Conservation (phyloP, 2,797 vertebrate species). For the Poecilia gillii region DNA sequence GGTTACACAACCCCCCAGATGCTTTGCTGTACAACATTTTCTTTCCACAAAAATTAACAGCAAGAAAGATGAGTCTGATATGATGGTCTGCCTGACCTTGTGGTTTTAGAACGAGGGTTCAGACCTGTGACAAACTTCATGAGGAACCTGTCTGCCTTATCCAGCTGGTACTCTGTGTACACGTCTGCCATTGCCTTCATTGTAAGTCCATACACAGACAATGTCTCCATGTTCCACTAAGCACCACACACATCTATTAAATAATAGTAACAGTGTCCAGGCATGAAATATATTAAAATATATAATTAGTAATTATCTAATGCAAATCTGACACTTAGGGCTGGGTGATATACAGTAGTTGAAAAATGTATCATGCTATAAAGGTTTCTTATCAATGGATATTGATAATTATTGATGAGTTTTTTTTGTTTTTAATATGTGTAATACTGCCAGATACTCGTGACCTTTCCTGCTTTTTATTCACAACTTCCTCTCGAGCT, state of each 20-base stretch:
- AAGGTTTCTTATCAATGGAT: too few relatives aligned
- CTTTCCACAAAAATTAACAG: neutral
- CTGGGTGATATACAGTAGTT: too few relatives aligned
- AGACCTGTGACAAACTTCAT: conserved; percentile 94
- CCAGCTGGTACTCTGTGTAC: conserved; percentile 96
- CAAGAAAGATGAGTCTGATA: neutral
- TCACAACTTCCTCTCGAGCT: too few relatives aligned
- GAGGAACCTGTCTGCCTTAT: conserved; percentile 96
- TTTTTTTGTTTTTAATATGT: too few relatives aligned
- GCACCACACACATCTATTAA: neutral
- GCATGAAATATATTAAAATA: neutral
- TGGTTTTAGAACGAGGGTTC: conserved; percentile 89
- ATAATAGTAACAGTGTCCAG: neutral
- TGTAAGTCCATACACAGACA: conserved; percentile 79
- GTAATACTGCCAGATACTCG: too few relatives aligned
- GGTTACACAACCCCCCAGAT: too few relatives aligned
- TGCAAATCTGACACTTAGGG: neutral
- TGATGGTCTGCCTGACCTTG: neutral
- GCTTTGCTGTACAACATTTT: neutral
- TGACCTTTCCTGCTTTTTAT: too few relatives aligned
- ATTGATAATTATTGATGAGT: too few relatives aligned
- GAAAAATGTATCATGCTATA: too few relatives aligned
- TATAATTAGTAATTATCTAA: neutral
- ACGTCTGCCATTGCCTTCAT: conserved; percentile 97
- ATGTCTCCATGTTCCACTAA: neutral